Percentiles rank a stretch among this genome's conserved stretches.
phyloP scores from a whole-genome alignment of 1,140 invertebrate species.

The Orussus abietinus region DNA sequence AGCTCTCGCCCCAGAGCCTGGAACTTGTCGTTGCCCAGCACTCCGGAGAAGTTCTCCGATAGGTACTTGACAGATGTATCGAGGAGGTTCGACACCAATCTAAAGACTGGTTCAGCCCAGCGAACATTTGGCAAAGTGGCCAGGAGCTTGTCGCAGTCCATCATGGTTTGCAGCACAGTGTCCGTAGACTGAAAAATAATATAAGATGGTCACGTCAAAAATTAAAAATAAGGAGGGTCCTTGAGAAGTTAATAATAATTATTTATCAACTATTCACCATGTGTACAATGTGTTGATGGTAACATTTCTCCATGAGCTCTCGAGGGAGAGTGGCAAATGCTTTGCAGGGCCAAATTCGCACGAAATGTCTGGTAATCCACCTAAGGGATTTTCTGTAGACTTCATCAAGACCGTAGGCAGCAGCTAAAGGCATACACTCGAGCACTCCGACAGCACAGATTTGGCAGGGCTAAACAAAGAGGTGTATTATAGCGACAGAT shows the following conservation, averaged over 20 bases:
- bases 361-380: slow-evolving; percentile 83
- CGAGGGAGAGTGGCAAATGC: slow-evolving; percentile 76
- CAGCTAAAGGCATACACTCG: slow-evolving; percentile 76
- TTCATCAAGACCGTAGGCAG: slow-evolving; percentile 82
- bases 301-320: slow-evolving; percentile 78
- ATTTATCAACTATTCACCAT: slow-evolving; percentile 48
- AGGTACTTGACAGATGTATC: slow-evolving; percentile 64
- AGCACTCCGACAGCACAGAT: slow-evolving; percentile 74
- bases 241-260: slow-evolving; percentile 1
- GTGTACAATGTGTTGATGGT: slow-evolving; percentile 74
- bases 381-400: slow-evolving; percentile 77
- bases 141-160: slow-evolving; percentile 67
- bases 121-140: slow-evolving; percentile 65
- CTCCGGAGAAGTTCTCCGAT: slow-evolving; percentile 62
- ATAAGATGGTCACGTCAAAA: slow-evolving; percentile 1
- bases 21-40: slow-evolving; percentile 63
- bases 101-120: slow-evolving; percentile 69
- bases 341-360: slow-evolving; percentile 81
- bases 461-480: slow-evolving; percentile 69
- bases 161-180: slow-evolving; percentile 63
- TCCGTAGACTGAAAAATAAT: slow-evolving; percentile 54
- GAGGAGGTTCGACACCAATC: slow-evolving; percentile 63
- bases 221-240: slow-evolving; percentile 10
- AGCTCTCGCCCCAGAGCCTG: slow-evolving; percentile 62
- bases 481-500: too few species aligned